Evolutionary conservation across 1,140 invertebrate genomes (phyloP).

Genomic region (Carposina sasakii): DNA sequence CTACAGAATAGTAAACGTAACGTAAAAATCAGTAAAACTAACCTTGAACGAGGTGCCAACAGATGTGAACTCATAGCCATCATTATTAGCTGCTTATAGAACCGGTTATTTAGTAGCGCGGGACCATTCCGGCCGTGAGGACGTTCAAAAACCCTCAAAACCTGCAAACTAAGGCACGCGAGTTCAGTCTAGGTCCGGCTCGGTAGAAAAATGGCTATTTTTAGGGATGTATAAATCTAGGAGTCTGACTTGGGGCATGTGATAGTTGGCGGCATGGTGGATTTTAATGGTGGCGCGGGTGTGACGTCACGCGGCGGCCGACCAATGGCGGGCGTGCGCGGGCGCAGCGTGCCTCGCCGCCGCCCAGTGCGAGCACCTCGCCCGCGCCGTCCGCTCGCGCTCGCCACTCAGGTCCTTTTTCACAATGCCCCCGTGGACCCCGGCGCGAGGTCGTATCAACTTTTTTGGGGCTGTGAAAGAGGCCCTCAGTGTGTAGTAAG

Average conservation of each 20-base stretch:
- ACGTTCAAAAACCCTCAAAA: no score
- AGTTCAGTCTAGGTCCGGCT: no score
- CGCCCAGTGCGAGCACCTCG: constrained; percentile 27
- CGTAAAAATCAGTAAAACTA: constrained; percentile 22
- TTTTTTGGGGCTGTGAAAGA: no score
- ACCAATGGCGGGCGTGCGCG: constrained; percentile 8
- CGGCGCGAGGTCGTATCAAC: no score
- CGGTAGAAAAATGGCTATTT: no score
- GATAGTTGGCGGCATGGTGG: neutral
- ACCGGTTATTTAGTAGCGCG: constrained; percentile 57
- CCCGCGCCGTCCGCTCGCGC: neutral
- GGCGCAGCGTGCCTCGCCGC: constrained; percentile 3
- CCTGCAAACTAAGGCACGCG: no score
- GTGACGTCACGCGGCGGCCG: constrained; percentile 18
- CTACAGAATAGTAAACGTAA: constrained; percentile 26
- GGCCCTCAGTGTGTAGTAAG: no score
- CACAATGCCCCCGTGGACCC: no score
- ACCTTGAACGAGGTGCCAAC: constrained; percentile 30
- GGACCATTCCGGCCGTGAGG: constrained; percentile 42
- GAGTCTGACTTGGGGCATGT: no score
- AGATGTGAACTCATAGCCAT: constrained; percentile 22
- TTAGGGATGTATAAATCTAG: no score
- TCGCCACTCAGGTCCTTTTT: neutral
- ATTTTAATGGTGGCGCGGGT: constrained; percentile 36
- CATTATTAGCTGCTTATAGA: constrained; percentile 27